These are phyloP conservation scores for Mesoclemmys tuberculata DNA, from an alignment of 2,113 vertebrate genomes.

Conservation along the genomic window DNA sequence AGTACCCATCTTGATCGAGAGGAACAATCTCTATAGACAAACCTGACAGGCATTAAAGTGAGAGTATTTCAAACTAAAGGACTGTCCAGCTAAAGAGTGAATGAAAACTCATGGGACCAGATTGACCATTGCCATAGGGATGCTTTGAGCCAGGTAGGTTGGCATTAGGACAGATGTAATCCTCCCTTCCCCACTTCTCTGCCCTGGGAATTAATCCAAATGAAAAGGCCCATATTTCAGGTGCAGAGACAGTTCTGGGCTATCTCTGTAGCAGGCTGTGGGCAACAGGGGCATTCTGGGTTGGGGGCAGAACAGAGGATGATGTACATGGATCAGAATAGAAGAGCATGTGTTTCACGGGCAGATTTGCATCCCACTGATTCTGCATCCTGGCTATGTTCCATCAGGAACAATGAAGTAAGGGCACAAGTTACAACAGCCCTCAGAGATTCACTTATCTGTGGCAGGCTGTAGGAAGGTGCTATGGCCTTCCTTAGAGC, in stretches of 20 bases:
- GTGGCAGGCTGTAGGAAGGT: neutral
- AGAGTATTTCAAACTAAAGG: neutral
- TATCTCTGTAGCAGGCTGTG: neutral
- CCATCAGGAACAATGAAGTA: fast-evolving
- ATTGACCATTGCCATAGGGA: neutral
- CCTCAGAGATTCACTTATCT: neutral
- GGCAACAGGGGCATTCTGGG: neutral
- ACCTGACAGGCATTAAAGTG: fast-evolving
- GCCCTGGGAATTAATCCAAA: neutral
- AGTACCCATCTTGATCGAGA: neutral
- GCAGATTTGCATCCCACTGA: neutral
- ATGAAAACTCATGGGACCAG: neutral
- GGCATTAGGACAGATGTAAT: neutral
- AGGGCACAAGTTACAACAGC: neutral
- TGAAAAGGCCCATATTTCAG: neutral
- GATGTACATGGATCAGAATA: neutral
- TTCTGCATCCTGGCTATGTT: neutral
- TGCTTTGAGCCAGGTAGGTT: neutral
- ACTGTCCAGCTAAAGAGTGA: neutral
- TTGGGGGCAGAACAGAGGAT: neutral
- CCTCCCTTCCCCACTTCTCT: neutral
- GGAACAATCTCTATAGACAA: neutral
- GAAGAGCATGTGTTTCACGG: fast-evolving
- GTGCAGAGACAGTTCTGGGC: neutral
- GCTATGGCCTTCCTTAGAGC: no score